Base-by-base conservation (phyloP, 2,888 invertebrate species). In the Tupiocoris notatus region DNA sequence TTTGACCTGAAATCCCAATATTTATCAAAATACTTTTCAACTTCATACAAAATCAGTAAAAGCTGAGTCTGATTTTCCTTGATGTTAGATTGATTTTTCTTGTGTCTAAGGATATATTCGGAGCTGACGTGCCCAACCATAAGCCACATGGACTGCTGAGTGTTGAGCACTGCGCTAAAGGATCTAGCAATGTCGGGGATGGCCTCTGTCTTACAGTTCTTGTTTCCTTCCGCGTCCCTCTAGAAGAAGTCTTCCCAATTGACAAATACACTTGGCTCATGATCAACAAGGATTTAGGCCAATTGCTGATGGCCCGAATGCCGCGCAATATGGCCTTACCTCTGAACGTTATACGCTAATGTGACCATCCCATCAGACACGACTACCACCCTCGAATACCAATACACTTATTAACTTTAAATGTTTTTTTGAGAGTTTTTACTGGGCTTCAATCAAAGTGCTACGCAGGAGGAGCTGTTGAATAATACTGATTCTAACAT, bases 251-350 rank as follows among this genome's bases (percentile, higher is more conserved):
- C 0, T 89, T 92, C 9, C 88, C 94, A 2, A 92, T 92, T 82
- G 93, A 94, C 76, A 95, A 95, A 84, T 95, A 93, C 85, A 90
- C 91, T 16, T 96, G 95, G 96, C 91, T 94, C 81, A 94, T 95
- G 84, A 84, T 94, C 61, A 87, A 90, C 24, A 86, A 87, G 81
- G 88, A 89, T 61, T 84, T 92, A 54, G 91, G 92, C 68, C 90
- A 90, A 77, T 86, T 86, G 79, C 84, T 95, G 70, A 86, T 92
- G 16, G 84, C 88, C 20, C 87, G 91, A 80, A 87, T 94, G 78
- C 89, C 89, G 65, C 92, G 91, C 83, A 90, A 94, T 84, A 91
- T 92, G 82, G 91, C 92, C 39, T 87, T 95, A 81, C 91, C 91
- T 78, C 85, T 96, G 66, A 91, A 93, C 85, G 94, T 95, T 81